phyloP scores from a whole-genome alignment of 2,888 invertebrate species.

The Ganaspis brasiliensis region DNA sequence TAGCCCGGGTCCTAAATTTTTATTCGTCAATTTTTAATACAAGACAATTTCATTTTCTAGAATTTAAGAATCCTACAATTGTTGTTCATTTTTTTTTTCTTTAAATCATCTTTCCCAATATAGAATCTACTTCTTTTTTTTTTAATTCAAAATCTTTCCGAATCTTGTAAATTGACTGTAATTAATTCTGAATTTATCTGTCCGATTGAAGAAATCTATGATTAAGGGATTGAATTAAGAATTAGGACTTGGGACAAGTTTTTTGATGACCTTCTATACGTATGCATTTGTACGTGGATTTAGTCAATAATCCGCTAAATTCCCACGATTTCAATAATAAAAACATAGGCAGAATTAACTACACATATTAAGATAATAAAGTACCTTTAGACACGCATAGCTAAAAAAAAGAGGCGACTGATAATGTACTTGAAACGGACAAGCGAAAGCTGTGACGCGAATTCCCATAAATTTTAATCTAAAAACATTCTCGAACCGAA shows the following conservation, averaged over 20 bases:
- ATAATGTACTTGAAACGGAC: constrained; percentile 60
- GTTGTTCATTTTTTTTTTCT: too few relatives aligned
- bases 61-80: too few relatives aligned
- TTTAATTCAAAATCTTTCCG: too few relatives aligned
- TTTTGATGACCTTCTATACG: constrained; percentile 31
- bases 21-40: constrained; percentile 5
- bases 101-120: too few relatives aligned
- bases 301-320: constrained; percentile 7
- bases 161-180: too few relatives aligned
- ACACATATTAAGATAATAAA: constrained; percentile 38
- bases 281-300: constrained; percentile 29
- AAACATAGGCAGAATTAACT: constrained; percentile 18
- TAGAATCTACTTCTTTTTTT: neutral
- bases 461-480: neutral
- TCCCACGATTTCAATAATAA: constrained; percentile 24
- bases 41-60: neutral
- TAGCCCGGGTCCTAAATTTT: constrained; percentile 23
- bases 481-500: neutral
- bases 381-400: constrained; percentile 38
- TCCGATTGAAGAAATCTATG: neutral
- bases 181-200: too few relatives aligned
- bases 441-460: constrained; percentile 70
- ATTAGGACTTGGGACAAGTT: constrained; percentile 11
- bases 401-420: constrained; percentile 61
- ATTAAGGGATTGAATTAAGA: neutral